Conservation (phyloP, 2,113 vertebrate genomes). For the Halcyon senegalensis region DNA sequence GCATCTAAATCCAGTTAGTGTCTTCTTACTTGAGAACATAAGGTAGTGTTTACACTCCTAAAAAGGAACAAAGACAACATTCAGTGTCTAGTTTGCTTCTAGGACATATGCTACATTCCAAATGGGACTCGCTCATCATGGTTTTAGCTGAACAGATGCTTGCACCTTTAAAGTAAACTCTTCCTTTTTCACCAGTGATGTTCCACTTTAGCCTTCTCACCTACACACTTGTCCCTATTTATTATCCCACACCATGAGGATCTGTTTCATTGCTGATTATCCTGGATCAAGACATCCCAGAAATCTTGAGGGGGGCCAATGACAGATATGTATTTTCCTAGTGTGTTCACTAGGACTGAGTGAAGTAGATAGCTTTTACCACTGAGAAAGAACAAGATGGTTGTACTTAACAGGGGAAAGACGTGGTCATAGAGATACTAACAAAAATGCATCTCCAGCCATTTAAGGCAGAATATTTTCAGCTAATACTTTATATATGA, state of each 20-base stretch:
- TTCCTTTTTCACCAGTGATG: not conserved
- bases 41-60: slow-evolving; percentile 56
- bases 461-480: not conserved
- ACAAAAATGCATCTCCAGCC: not conserved
- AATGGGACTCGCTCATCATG: not conserved
- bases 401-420: not conserved
- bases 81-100: not conserved
- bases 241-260: not conserved
- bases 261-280: not conserved
- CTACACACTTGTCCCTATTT: slow-evolving; percentile 1
- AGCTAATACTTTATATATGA: not conserved
- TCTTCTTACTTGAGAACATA: not conserved
- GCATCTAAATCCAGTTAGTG: not conserved
- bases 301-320: not conserved
- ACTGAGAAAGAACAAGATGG: not conserved
- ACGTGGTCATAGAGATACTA: not conserved
- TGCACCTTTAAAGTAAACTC: not conserved
- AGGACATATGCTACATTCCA: not conserved
- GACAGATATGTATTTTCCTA: not conserved
- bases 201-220: not conserved
- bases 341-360: not conserved
- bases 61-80: slow-evolving; percentile 30
- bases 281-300: not conserved
- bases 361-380: not conserved
- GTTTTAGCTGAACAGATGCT: not conserved